Evolutionary conservation across 2,113 vertebrate species (phyloP).

Genomic region (Ranitomeya imitator): DNA sequence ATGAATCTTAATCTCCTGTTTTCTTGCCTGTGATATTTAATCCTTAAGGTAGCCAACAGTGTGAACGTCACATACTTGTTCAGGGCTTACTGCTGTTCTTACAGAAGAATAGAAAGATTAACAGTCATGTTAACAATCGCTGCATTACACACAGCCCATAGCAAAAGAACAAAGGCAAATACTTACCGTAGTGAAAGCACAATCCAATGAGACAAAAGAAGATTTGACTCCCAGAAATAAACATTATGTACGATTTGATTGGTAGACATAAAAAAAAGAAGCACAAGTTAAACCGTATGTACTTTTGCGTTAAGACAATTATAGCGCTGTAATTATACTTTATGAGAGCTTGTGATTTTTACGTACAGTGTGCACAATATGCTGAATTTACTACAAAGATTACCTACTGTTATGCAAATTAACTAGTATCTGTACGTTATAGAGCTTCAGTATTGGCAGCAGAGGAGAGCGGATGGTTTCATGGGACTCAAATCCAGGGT

Average conservation of each 20-base stretch:
- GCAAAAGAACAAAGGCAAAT: constrained; percentile 31
- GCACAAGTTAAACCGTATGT: neutral
- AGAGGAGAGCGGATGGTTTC: too few relatives aligned
- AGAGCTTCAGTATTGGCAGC: too few relatives aligned
- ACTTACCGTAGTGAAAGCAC: neutral
- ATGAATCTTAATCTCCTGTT: constrained; percentile 50
- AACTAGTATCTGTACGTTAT: too few relatives aligned
- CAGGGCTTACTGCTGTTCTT: constrained; percentile 21
- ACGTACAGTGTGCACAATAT: neutral
- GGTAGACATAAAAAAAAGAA: neutral
- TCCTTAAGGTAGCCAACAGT: constrained; percentile 33
- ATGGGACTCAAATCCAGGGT: too few relatives aligned
- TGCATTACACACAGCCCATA: constrained; percentile 11
- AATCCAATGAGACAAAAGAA: constrained; percentile 15
- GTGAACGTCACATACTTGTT: constrained; percentile 25
- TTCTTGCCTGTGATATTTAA: constrained; percentile 30
- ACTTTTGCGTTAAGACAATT: neutral
- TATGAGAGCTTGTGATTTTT: neutral
- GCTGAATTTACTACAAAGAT: neutral
- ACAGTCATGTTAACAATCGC: constrained; percentile 20
- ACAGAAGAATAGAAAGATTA: constrained; percentile 34
- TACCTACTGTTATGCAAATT: neutral
- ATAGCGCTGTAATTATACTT: neutral
- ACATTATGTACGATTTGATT: neutral
- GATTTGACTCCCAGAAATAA: constrained; percentile 21